These are phyloP conservation scores for Cottus gobio DNA, from an alignment of 2,113 vertebrate genomes.

Conservation along the genomic window DNA sequence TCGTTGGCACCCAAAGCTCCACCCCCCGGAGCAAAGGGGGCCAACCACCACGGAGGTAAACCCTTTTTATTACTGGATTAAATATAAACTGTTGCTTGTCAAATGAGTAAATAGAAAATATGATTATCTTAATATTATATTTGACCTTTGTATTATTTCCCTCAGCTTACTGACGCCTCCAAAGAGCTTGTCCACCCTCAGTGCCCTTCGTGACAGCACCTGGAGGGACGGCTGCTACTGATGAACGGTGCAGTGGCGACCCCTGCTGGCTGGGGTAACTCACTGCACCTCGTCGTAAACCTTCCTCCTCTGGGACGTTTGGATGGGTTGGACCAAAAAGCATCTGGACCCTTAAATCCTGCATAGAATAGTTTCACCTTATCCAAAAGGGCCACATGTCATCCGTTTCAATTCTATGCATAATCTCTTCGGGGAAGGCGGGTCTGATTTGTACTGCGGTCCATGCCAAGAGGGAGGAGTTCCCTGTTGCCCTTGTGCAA, in stretches of 20 bases:
- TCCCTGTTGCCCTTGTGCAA: constrained; percentile 67
- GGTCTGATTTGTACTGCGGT: constrained; percentile 12
- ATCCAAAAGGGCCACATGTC: neutral
- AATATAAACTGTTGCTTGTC: neutral
- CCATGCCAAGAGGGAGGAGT: constrained; percentile 53
- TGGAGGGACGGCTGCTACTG: constrained; percentile 96
- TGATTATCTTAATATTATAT: neutral
- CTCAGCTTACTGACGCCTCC: constrained; percentile 92
- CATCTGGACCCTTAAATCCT: constrained; percentile 26
- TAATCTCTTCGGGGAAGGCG: constrained; percentile 48
- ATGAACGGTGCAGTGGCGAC: constrained; percentile 7
- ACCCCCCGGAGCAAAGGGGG: constrained; percentile 84
- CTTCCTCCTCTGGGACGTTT: neutral
- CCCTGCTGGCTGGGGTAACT: constrained; percentile 89
- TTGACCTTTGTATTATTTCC: neutral
- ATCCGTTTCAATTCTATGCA: constrained; percentile 54
- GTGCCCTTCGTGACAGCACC: constrained; percentile 87
- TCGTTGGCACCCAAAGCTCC: constrained; percentile 59
- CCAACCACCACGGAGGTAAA: constrained; percentile 91
- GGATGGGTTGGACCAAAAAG: constrained; percentile 40
- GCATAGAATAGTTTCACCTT: constrained; percentile 20
- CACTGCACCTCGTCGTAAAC: constrained; percentile 9
- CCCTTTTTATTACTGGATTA: neutral
- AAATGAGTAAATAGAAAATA: neutral
- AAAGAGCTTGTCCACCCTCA: constrained; percentile 91